A percentile compares a stretch with the other conserved stretches of the same genome.
phyloP scores from a whole-genome alignment of 2,113 vertebrate species.

The Stegostoma tigrinum region DNA sequence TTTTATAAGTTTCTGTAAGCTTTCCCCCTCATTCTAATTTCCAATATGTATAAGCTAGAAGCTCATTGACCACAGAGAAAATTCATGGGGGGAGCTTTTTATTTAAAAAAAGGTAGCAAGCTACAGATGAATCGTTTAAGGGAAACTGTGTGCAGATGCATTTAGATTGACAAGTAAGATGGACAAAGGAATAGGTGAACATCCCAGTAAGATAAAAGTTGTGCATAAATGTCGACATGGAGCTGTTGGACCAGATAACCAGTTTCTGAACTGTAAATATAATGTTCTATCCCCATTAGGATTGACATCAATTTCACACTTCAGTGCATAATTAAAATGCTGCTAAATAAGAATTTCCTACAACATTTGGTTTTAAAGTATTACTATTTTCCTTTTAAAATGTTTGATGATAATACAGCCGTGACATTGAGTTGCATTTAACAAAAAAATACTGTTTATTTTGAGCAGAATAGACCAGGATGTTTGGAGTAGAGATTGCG shows the following conservation, averaged over 20 bases:
- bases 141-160: neutral
- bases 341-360: neutral
- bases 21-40: too few relatives aligned
- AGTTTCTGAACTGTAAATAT: neutral
- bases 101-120: neutral
- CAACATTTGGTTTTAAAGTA: neutral
- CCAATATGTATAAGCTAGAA: neutral
- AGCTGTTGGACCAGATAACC: neutral
- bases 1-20: too few relatives aligned
- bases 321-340: neutral
- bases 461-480: neutral
- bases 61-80: neutral
- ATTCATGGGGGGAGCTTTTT: neutral
- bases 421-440: slow-evolving; percentile 8
- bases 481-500: neutral
- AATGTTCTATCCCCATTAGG: neutral
- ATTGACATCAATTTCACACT: neutral
- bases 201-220: neutral
- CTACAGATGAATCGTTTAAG: neutral
- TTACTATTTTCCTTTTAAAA: neutral
- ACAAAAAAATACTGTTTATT: neutral
- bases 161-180: neutral
- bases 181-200: neutral
- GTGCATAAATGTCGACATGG: neutral
- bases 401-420: neutral